Conservation (phyloP, 2,797 vertebrate species). For the Gila robusta region DNA sequence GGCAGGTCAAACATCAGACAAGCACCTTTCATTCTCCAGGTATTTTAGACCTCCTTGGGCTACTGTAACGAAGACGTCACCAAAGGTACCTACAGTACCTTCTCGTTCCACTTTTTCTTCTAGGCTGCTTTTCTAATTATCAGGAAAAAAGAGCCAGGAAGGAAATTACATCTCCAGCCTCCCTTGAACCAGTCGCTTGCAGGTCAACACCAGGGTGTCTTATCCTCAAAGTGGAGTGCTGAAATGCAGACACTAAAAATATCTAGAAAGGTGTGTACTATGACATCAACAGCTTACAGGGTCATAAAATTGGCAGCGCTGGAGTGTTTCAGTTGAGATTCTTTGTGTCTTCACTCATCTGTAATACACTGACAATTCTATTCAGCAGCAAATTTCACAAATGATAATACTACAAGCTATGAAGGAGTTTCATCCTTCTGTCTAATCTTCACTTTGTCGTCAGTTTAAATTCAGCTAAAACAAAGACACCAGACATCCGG, state of each 20-base stretch:
- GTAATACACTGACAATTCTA: background rate
- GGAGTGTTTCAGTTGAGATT: background rate
- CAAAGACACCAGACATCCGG: constrained; percentile 31
- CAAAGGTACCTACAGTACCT: background rate
- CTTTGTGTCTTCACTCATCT: background rate
- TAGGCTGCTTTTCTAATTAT: constrained; percentile 15
- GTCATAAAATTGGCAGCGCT: constrained; percentile 1
- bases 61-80: background rate
- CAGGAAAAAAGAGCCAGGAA: background rate
- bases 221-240: constrained; percentile 30
- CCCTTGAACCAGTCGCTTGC: constrained; percentile 31
- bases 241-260: constrained; percentile 48
- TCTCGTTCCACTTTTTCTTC: background rate
- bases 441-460: background rate
- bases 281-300: background rate
- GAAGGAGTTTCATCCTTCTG: background rate
- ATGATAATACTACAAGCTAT: background rate
- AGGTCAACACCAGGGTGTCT: constrained; percentile 20
- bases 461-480: constrained; percentile 11
- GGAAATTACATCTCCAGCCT: constrained; percentile 47
- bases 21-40: background rate
- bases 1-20: background rate
- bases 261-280: constrained; percentile 41
- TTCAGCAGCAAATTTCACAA: background rate
- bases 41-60: background rate